These are phyloP conservation scores for Gari tellinella DNA, from an alignment of 2,888 invertebrate species.

Conservation along the genomic window DNA sequence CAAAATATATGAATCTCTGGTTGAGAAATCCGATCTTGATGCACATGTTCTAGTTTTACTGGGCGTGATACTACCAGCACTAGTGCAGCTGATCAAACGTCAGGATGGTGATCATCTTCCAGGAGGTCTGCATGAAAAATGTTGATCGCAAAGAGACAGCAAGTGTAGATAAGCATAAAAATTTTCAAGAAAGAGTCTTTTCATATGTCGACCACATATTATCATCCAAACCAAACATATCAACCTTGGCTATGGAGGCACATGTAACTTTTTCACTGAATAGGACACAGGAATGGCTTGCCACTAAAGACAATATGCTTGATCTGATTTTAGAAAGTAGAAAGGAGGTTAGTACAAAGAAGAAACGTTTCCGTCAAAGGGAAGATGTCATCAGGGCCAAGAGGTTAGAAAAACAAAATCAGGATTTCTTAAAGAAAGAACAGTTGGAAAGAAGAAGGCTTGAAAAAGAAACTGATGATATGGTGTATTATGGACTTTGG, in stretches of 20 bases:
- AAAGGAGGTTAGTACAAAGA: too few relatives aligned
- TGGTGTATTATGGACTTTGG: slow-evolving; percentile 23
- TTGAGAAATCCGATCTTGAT: slow-evolving; percentile 21
- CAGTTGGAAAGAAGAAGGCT: not conserved
- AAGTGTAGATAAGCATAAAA: slow-evolving; percentile 27
- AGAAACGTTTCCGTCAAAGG: too few relatives aligned
- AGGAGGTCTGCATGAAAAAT: slow-evolving; percentile 10
- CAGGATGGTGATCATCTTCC: slow-evolving; percentile 28
- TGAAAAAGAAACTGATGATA: slow-evolving; percentile 18
- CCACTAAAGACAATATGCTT: too few relatives aligned
- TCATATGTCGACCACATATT: too few relatives aligned
- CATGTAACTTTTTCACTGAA: not conserved
- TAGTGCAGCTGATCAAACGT: slow-evolving; percentile 18
- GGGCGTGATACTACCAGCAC: slow-evolving; percentile 13
- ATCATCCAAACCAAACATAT: too few relatives aligned
- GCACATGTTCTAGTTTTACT: slow-evolving; percentile 26
- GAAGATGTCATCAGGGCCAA: too few relatives aligned
- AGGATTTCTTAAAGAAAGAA: not conserved
- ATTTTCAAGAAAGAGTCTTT: slow-evolving; percentile 15
- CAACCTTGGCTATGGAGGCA: too few relatives aligned
- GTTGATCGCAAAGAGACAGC: too few relatives aligned
- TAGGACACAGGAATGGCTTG: slow-evolving; percentile 11
- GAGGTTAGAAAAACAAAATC: too few relatives aligned
- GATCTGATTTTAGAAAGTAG: too few relatives aligned
- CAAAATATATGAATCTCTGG: slow-evolving; percentile 20